These are phyloP conservation scores for Drosophila kurseongensis DNA, from an alignment of 1,140 invertebrate species.

Conservation along the genomic window DNA sequence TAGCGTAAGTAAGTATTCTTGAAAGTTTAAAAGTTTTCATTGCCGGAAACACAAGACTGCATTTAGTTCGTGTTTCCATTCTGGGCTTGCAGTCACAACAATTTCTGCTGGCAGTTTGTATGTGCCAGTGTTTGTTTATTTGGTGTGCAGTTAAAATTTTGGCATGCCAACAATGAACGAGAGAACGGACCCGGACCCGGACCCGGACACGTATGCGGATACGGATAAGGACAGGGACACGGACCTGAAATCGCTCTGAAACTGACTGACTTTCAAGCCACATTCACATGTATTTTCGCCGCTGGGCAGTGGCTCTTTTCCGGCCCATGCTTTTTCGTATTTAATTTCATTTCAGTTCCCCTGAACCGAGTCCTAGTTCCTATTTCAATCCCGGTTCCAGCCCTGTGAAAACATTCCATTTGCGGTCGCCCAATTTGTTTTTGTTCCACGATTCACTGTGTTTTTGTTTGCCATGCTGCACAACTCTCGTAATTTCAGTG, in stretches of 20 bases:
- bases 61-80: conserved; percentile 71
- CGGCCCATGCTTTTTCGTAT: conserved; percentile 61
- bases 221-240: conserved; percentile 23
- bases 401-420: conserved; percentile 25
- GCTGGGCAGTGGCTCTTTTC: conserved; percentile 31
- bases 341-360: conserved; percentile 62
- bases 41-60: conserved; percentile 74
- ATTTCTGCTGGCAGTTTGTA: conserved; percentile 23
- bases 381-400: conserved; percentile 27
- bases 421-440: conserved; percentile 44
- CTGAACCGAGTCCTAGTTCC: conserved; percentile 20
- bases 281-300: conserved; percentile 17
- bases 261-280: conserved; percentile 49
- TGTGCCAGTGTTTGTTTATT: conserved; percentile 70
- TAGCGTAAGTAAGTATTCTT: background rate
- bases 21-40: conserved; percentile 69
- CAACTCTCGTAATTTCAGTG: conserved; percentile 52
- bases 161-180: conserved; percentile 72
- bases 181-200: conserved; percentile 8
- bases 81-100: conserved; percentile 33
- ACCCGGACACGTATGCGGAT: conserved; percentile 13
- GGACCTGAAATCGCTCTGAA: conserved; percentile 18
- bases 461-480: conserved; percentile 36
- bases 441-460: conserved; percentile 28
- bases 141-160: conserved; percentile 73